Base-by-base conservation (phyloP, 1,140 invertebrate species). In the Stratiolaelaps scimitus region DNA sequence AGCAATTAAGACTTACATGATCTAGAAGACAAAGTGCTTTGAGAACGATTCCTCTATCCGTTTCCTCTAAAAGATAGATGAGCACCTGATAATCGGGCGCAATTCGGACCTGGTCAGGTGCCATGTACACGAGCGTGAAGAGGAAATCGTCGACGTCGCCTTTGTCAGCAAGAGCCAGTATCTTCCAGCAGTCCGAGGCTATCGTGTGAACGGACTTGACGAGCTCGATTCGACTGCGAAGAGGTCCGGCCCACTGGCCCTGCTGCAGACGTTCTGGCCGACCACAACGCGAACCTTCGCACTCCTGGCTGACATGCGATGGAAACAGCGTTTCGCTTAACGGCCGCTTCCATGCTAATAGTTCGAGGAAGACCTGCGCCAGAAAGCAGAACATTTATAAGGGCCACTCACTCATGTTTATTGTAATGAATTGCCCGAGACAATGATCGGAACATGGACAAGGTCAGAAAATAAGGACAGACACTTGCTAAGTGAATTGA, bases 141-240 rank as follows among this genome's bases (percentile, higher is more conserved):
- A 60, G 53, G 20, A 60, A 60, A 60, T 60, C 53, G 10, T 60
- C 53, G 4, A 60, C 53, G 10, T 60, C 53, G 15, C 53, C 53
- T 60, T 60, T 60, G 23, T 60, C 53, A 5, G 53, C 53, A 4
- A 60, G 26, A 60, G 26, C 34, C 23, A 60, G 10, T 19, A 60
- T 34, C 53, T 60, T 60, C 53, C 53, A 60, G 26, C 53, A 60
- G 10, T 60, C 53, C 23, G 26, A 34, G 13, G 34, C 34, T 19
- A 60, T 60, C 26, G 17, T 23, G 20, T 60, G 53, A 60, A 60
- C 53, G 23, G 53, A 15, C 23, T 60, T 26, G 20, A 60, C 34
- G 53, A 60, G 53, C 23, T 60, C 53, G 53, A 34, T 60, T 23
- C 34, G 53, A 60, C 26, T 29, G 26, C 53, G 13, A 1, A 60